Evolutionary conservation across 2,113 vertebrate genomes (phyloP).

Genomic region (Parus major): DNA sequence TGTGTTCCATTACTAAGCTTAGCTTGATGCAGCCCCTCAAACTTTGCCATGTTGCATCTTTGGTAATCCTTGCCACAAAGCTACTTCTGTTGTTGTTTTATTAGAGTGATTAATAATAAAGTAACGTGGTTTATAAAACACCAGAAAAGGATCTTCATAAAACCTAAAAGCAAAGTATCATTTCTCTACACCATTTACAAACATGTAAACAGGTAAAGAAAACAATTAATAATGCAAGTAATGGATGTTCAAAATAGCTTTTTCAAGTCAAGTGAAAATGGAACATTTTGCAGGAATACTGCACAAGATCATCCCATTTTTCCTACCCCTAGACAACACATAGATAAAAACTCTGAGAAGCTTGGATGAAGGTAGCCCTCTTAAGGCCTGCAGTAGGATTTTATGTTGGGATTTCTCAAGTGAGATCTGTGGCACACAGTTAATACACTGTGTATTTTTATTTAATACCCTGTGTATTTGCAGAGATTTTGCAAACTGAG

Average conservation of each 20-base stretch:
- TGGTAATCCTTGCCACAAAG: not conserved
- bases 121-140: not conserved
- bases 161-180: not conserved
- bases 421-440: not conserved
- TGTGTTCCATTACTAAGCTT: not conserved
- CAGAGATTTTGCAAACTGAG: not conserved
- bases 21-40: not conserved
- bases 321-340: not conserved
- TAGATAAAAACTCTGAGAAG: not conserved
- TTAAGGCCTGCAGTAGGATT: not conserved
- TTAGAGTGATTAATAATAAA: not conserved
- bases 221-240: not conserved
- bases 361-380: not conserved
- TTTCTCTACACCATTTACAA: not conserved
- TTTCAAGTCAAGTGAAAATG: not conserved
- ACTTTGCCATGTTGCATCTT: not conserved
- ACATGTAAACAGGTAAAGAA: not conserved
- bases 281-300: not conserved
- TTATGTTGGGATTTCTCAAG: not conserved
- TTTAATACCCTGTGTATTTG: too few species aligned
- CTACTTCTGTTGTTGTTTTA: not conserved
- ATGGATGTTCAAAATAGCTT: not conserved
- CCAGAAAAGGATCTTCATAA: not conserved
- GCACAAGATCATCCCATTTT: not conserved
- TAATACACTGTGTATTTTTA: too few species aligned